Conservation (phyloP, 2,113 vertebrate genomes). For the Xenopus laevis region DNA sequence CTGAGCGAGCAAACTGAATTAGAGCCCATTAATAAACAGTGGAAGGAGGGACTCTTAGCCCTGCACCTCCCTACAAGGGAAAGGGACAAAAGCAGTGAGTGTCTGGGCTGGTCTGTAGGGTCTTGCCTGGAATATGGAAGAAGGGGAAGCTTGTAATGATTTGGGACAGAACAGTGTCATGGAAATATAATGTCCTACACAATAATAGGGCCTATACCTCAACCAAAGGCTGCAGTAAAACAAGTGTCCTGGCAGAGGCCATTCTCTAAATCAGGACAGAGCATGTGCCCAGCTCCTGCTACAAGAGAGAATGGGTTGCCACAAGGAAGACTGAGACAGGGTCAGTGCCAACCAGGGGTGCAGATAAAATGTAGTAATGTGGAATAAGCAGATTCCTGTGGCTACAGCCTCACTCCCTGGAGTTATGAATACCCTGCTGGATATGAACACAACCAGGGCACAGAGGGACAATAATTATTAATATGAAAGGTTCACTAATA, state of each 20-base stretch:
- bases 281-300: no score
- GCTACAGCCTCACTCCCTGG: no score
- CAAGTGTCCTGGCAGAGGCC: not conserved
- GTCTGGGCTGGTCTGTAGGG: constrained; percentile 21
- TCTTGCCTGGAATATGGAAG: constrained; percentile 20
- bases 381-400: no score
- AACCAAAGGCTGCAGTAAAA: not conserved
- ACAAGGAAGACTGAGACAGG: no score
- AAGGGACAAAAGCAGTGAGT: constrained; percentile 36
- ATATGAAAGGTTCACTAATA: no score
- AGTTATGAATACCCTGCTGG: no score
- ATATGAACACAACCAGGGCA: no score
- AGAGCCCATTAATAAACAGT: constrained; percentile 41
- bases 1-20: constrained; percentile 34
- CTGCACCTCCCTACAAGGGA: constrained; percentile 20
- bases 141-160: constrained; percentile 34
- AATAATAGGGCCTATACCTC: not conserved
- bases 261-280: no score
- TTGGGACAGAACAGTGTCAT: constrained; percentile 33
- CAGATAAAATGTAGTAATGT: no score
- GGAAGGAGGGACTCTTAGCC: constrained; percentile 30
- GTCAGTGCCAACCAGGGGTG: no score
- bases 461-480: no score
- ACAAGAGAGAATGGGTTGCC: no score
- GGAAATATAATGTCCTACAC: constrained; percentile 10